Evolutionary conservation across 92 coral and sea anemone genomes (phyloP).

Genomic region (Porites cylindrica): DNA sequence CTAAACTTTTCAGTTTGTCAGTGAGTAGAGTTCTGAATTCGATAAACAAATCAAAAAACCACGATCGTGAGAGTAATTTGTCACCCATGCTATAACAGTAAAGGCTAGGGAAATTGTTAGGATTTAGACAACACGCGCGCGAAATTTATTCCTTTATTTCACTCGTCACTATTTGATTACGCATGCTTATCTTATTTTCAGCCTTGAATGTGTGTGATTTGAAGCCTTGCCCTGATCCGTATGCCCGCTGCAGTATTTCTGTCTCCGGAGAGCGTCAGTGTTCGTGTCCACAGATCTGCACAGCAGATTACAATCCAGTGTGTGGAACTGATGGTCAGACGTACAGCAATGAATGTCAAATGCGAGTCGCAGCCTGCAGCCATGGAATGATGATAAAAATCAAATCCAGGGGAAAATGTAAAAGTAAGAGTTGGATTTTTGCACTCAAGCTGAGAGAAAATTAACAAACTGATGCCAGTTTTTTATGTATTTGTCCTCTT

Average conservation of each 20-base stretch:
- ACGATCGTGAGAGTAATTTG: no score
- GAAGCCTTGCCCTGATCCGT: slow-evolving; percentile 49
- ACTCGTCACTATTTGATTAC: no score
- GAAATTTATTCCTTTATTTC: no score
- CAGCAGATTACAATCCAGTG: slow-evolving; percentile 56
- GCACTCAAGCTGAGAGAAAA: background rate
- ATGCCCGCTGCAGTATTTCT: slow-evolving; percentile 49
- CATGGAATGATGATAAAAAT: slow-evolving; percentile 55
- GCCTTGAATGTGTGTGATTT: slow-evolving; percentile 52
- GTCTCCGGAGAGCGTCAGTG: slow-evolving; percentile 54
- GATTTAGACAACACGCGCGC: no score
- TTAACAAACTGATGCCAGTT: no score
- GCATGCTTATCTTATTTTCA: background rate
- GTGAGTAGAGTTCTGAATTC: no score
- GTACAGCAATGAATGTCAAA: slow-evolving; percentile 66
- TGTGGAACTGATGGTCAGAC: slow-evolving; percentile 83
- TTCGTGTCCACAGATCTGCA: slow-evolving; percentile 59
- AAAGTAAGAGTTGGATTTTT: slow-evolving; percentile 2
- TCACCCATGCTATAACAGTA: no score
- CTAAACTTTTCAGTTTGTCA: no score
- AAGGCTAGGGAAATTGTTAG: no score
- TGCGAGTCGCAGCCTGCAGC: slow-evolving; percentile 63
- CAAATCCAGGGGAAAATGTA: slow-evolving; percentile 28
- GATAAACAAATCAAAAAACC: no score
- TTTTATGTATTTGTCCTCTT: no score